These are phyloP conservation scores for Ophion slaviceki DNA, from an alignment of 2,888 invertebrate genomes.

Conservation along the genomic window DNA sequence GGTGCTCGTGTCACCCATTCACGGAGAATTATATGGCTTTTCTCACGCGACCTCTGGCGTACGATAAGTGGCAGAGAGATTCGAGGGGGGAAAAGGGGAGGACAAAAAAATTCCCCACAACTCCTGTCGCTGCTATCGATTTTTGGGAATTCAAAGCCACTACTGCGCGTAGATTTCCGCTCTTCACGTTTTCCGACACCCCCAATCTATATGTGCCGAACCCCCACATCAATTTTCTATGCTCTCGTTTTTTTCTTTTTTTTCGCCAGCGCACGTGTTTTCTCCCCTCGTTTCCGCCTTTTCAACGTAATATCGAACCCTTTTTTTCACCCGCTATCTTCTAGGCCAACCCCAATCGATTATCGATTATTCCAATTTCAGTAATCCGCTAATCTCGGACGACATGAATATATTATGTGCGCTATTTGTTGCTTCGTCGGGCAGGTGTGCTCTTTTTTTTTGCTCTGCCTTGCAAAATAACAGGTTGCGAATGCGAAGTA, in stretches of 20 bases:
- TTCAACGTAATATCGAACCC: neutral
- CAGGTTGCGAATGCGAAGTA: neutral
- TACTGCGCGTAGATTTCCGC: conserved; percentile 63
- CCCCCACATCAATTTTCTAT: neutral
- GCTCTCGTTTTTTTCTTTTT: conserved; percentile 46
- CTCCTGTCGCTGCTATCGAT: conserved; percentile 59
- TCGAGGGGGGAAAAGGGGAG: conserved; percentile 3
- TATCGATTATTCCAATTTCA: conserved; percentile 52
- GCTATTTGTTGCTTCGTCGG: conserved; percentile 20
- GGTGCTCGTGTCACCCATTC: conserved; percentile 47
- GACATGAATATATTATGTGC: conserved; percentile 40
- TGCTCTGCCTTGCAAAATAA: neutral
- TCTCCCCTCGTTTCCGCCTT: neutral
- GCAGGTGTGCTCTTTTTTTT: neutral
- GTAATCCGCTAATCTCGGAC: conserved; percentile 22
- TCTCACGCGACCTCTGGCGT: conserved; percentile 29
- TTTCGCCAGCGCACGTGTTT: conserved; percentile 6
- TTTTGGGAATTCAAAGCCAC: conserved; percentile 63
- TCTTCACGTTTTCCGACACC: conserved; percentile 20
- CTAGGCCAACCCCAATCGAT: conserved; percentile 36
- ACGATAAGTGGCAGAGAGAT: conserved; percentile 16
- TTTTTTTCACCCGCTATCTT: neutral
- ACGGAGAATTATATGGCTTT: conserved; percentile 37
- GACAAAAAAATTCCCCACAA: conserved; percentile 25
- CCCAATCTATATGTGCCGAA: conserved; percentile 34